phyloP scores from a whole-genome alignment of 2,113 vertebrate species.

The Phaethornis superciliosus region DNA sequence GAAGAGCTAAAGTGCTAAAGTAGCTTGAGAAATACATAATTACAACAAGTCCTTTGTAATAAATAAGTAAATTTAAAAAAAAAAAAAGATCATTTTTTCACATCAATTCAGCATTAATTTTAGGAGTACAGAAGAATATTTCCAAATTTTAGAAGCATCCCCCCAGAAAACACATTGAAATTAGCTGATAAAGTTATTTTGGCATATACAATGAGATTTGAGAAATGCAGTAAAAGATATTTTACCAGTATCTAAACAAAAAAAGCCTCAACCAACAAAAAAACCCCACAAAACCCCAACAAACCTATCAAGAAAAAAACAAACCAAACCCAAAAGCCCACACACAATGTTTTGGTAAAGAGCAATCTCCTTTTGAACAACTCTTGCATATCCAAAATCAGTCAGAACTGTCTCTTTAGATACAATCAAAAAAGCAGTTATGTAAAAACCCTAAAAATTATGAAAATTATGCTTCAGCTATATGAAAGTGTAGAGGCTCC shows the following conservation, averaged over 20 bases:
- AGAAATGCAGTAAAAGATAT: not conserved
- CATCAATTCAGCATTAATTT: not conserved
- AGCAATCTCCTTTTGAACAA: not conserved
- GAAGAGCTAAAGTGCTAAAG: not conserved
- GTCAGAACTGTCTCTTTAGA: not conserved
- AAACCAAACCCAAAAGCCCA: no score
- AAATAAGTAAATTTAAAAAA: no score
- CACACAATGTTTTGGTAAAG: not conserved
- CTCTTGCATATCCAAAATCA: not conserved
- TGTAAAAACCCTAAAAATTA: not conserved
- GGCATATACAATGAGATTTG: not conserved
- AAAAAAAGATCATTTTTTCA: not conserved
- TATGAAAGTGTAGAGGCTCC: not conserved
- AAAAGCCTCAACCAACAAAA: no score
- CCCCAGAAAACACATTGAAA: not conserved
- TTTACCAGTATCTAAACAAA: not conserved
- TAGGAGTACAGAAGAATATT: accelerated
- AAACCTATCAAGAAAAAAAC: no score
- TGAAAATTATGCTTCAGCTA: not conserved
- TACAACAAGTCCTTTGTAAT: not conserved
- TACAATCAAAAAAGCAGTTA: not conserved
- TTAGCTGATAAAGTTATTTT: not conserved
- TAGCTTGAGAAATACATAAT: not conserved
- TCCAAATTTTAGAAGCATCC: not conserved
- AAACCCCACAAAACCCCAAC: no score